Evolutionary conservation across 2,113 vertebrate species (phyloP), one percentile per base, ranked within the genome.

Genomic region (Rhynchopsitta pachyrhyncha): DNA sequence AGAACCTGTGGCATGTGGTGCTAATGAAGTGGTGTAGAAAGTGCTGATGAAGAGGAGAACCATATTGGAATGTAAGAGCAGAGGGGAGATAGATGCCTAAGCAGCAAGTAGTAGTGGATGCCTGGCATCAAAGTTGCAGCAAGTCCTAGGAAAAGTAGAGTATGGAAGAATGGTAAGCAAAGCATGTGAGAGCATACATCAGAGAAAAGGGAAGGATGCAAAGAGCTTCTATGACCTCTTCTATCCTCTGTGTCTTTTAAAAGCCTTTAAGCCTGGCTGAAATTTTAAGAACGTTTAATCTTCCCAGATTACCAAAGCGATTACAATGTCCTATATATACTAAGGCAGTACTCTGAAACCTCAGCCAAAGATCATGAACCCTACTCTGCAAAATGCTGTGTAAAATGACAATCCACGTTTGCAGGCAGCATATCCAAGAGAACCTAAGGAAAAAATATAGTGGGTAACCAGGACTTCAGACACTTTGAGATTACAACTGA

Each of bases 181-280:
- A 83, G 20, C 13, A 47, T 25, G 35, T 77, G 79, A 92, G 6
- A 47, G 47, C 17, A 60, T 0, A 90, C 52, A 42, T 66, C 41
- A 77, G 57, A 90, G 60, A 53, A 94, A 91, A 86, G 29, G 31
- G 25, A 81, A 23, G 25, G 17, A 49, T 14, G 52, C 10, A 41
- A 78, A 64, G 22, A 41, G 19, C 68, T 77, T 71, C 69, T 24
- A 8, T 86, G 83, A 92, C 83, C 76, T 90, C 24, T 71, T 81
- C 63, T 77, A 37, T 69, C 57, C 57, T 52, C 37, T 86, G n/a
- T 63, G 9, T n/a, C 79, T 88, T 86, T 78, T 84, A 50, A 96
- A 93, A 93, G 64, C 86, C 83, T 88, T 81, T 95, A 96, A 96
- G 20, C 75, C 75, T 64, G 82, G 19, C n/a, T 89, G 52, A 82